These are phyloP conservation scores for Gymnocypris eckloni DNA, from an alignment of 2,797 vertebrate species.

Conservation along the genomic window DNA sequence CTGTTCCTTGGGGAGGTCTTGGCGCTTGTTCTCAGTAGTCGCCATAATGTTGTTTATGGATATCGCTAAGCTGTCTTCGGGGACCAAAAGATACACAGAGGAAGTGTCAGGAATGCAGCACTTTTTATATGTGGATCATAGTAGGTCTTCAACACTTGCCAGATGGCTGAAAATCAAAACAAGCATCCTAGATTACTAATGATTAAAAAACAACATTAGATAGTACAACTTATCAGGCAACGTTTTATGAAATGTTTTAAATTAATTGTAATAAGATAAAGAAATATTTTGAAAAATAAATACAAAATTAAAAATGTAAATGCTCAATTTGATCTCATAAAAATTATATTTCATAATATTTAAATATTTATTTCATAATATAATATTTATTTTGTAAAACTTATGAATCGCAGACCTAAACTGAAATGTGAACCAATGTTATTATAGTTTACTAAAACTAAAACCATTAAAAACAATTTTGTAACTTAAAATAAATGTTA, in stretches of 20 bases:
- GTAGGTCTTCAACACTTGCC: constrained; percentile 22
- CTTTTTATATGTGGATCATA: constrained; percentile 61
- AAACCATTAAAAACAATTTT: too few species aligned
- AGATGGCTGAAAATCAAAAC: constrained; percentile 41
- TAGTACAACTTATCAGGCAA: background rate
- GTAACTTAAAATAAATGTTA: too few species aligned
- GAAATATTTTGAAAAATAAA: background rate
- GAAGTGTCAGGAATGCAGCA: constrained; percentile 35
- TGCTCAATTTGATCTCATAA: background rate
- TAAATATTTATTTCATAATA: background rate
- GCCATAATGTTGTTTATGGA: constrained; percentile 70
- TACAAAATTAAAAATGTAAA: background rate
- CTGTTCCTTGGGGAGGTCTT: constrained; percentile 80
- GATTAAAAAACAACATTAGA: background rate
- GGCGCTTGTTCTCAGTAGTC: constrained; percentile 79
- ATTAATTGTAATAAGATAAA: background rate
- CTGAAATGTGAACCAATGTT: background rate
- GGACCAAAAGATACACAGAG: constrained; percentile 22
- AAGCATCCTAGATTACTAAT: background rate
- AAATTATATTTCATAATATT: background rate
- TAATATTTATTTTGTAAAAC: background rate
- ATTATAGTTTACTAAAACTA: background rate
- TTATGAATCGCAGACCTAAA: background rate
- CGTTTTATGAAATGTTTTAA: background rate
- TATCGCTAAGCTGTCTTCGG: constrained; percentile 34